These are phyloP conservation scores for Hypanus sabinus DNA, from an alignment of 2,113 vertebrate genomes.

Conservation along the genomic window DNA sequence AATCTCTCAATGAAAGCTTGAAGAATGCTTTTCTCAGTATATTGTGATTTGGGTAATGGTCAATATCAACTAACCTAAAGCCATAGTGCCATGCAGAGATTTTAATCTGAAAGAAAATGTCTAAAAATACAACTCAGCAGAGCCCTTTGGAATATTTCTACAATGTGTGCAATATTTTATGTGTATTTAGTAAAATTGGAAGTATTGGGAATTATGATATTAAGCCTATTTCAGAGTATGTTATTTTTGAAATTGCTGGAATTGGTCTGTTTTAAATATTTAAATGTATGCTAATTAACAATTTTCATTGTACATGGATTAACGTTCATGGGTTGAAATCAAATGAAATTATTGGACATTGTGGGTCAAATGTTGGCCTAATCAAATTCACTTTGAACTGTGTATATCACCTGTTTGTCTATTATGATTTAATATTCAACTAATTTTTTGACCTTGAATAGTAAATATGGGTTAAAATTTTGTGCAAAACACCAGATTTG, in stretches of 20 bases:
- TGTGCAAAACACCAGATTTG: neutral
- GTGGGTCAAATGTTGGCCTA: neutral
- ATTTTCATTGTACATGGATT: neutral
- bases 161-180: neutral
- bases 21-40: neutral
- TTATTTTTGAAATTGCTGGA: neutral
- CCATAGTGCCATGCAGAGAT: neutral
- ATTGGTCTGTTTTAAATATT: neutral
- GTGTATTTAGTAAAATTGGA: neutral
- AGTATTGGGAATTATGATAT: neutral
- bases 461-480: neutral
- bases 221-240: neutral
- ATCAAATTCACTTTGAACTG: neutral
- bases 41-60: neutral
- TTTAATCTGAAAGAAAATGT: neutral
- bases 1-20: neutral
- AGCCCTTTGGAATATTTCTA: neutral
- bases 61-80: neutral
- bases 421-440: neutral
- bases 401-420: neutral
- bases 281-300: neutral
- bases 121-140: neutral
- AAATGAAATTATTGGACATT: neutral
- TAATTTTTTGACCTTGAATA: neutral
- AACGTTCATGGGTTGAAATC: neutral